Conservation (phyloP, 1,140 invertebrate genomes). For the Lineus longissimus region DNA sequence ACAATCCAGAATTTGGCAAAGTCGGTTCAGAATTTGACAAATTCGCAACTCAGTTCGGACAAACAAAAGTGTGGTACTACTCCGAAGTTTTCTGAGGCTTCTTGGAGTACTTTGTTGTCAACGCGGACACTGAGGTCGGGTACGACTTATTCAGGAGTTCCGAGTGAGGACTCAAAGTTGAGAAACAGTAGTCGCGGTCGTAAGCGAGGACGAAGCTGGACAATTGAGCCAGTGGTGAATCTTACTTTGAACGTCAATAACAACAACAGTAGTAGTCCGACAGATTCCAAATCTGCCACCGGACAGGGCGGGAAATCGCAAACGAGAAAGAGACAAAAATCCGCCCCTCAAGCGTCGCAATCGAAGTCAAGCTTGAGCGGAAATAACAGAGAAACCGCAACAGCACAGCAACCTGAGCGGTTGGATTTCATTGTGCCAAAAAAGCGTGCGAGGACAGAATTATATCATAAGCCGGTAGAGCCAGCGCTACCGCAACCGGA, state of each 20-base stretch:
- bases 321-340: not conserved
- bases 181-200: no score
- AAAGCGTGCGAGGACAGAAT: not conserved
- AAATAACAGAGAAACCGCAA: not conserved
- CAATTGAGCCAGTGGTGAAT: no score
- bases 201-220: no score
- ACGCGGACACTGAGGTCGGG: not conserved
- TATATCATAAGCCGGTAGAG: not conserved
- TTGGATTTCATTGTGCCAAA: not conserved
- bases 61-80: not conserved
- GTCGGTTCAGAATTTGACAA: not conserved
- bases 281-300: no score
- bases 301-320: not conserved
- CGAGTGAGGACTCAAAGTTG: no score
- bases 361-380: not conserved
- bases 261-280: no score
- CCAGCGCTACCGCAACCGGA: not conserved
- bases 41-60: not conserved
- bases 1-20: not conserved
- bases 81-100: not conserved
- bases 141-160: no score
- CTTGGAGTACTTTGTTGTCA: not conserved
- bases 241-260: no score
- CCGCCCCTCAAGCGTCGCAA: not conserved
- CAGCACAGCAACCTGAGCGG: not conserved